Base-by-base conservation (phyloP, 2,888 invertebrate genomes). In the Dicroscelio sp. region DNA sequence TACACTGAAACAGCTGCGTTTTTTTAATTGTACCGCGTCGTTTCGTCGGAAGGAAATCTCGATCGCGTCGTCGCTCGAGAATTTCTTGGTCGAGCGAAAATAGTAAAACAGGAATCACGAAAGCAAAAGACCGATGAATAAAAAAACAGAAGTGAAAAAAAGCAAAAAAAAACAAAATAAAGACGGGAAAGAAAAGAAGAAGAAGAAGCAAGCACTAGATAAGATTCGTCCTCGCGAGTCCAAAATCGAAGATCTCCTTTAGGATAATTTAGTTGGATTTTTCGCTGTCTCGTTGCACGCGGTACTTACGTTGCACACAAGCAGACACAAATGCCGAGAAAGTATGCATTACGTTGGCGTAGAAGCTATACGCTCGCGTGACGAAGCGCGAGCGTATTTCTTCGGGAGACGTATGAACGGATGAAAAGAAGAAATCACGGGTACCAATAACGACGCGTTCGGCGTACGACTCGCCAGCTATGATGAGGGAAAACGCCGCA, bases 211-310 rank as follows among this genome's bases (percentile, higher is more conserved):
- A 75, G 71, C 52, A 25, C 65, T 71, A 85, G 65, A 79, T 79
- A 80, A 85, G 84, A 80, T 79, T 87, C 85, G 87, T 90, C 90
- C 84, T 90, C 71, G 88, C 79, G 80, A 88, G 85, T 82, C 88
- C 76, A 88, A 85, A 88, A 88, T 85, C 85, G 85, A 91, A 91
- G 91, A 91, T 91, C 91, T 86, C 91, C 86, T 83, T 91, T 91
- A 91, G 91, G 69, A 86, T 91, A 91, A 91, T 91, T 91, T 88
- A 88, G 86, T 83, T 88, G 88, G 88, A 86, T 80, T 91, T 86
- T 91, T 88, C 83, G 86, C 88, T 79, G 86, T 85, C 76, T 85
- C 85, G 82, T 82, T 86, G 90, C 88, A 86, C 91, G 86, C 86
- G 67, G 88, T 88, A 88, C 88, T 88, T 88, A 91, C 58, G 83